A percentile compares a stretch with the other conserved stretches of the same genome.
These are phyloP conservation scores for Stratiomys singularior DNA, from an alignment of 2,888 invertebrate species.

Conservation along the genomic window DNA sequence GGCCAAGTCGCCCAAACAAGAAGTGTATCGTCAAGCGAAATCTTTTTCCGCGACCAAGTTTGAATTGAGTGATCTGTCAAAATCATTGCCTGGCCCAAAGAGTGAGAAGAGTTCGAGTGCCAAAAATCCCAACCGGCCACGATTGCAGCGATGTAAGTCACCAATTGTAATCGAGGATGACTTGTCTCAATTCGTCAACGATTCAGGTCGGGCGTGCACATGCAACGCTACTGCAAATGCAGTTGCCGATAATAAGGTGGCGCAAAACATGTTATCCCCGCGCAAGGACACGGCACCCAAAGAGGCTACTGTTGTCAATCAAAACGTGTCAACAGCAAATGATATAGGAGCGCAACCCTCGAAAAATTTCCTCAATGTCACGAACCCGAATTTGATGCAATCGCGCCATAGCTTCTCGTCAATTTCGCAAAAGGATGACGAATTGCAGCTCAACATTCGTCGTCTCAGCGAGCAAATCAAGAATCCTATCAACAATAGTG, in stretches of 20 bases:
- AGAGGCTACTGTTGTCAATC: conserved; percentile 39
- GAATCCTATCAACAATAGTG: conserved; percentile 47
- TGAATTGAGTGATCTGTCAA: conserved; percentile 52
- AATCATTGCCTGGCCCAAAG: conserved; percentile 18
- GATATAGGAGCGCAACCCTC: conserved; percentile 50
- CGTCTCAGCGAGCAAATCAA: conserved; percentile 62
- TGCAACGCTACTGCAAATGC: conserved; percentile 51
- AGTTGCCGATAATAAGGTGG: background rate
- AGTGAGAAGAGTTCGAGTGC: conserved; percentile 42
- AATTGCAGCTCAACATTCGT: conserved; percentile 62
- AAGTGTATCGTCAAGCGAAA: conserved; percentile 56
- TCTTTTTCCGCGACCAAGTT: conserved; percentile 56
- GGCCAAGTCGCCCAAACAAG: conserved; percentile 54
- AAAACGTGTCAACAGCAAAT: conserved; percentile 37
- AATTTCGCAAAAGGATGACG: conserved; percentile 57
- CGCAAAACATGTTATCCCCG: conserved; percentile 53
- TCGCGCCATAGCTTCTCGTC: conserved; percentile 63
- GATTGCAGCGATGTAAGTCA: conserved; percentile 57
- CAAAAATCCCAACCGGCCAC: conserved; percentile 54
- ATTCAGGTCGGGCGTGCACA: conserved; percentile 24
- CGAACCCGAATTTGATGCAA: conserved; percentile 58
- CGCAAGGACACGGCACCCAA: conserved; percentile 36
- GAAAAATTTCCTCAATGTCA: conserved; percentile 57
- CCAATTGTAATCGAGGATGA: conserved; percentile 56
- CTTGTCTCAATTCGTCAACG: conserved; percentile 41